Conservation (phyloP, 2,797 vertebrate genomes). For the Paramormyrops hopkinsi region DNA sequence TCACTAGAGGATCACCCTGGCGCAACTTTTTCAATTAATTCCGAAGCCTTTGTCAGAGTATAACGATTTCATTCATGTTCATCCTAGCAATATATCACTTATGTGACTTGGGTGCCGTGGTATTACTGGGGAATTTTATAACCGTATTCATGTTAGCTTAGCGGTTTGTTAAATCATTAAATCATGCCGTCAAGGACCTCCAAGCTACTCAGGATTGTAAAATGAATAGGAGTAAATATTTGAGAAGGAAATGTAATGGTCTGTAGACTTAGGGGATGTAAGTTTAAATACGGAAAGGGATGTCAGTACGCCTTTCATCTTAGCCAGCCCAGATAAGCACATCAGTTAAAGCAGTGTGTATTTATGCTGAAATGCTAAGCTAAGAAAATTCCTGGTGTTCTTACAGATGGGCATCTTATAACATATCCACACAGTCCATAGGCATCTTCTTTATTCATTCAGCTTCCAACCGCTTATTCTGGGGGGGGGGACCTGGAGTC, state of each 20-base stretch:
- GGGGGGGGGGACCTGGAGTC: neutral
- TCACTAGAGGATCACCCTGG: neutral
- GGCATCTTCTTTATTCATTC: neutral
- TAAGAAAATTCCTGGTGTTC: neutral
- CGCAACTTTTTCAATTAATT: neutral
- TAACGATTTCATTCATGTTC: neutral
- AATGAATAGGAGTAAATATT: neutral
- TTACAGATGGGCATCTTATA: neutral
- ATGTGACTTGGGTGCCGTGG: neutral
- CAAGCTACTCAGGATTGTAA: neutral
- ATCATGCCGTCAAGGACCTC: neutral
- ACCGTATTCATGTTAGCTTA: neutral
- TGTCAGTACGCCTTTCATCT: neutral
- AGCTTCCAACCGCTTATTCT: neutral
- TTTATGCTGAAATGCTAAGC: neutral
- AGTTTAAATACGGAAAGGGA: slow-evolving; percentile 1
- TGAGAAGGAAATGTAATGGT: neutral
- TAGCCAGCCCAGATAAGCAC: neutral
- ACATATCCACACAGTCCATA: neutral
- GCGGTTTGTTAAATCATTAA: slow-evolving; percentile 4
- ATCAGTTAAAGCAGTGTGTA: neutral
- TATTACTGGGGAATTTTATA: neutral
- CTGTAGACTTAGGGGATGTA: neutral
- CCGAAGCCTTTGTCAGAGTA: neutral
- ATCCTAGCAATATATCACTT: neutral